Percentiles rank a stretch among this genome's conserved stretches.
Conservation (phyloP, 2,797 vertebrate species). For the Sebastes iracundus region DNA sequence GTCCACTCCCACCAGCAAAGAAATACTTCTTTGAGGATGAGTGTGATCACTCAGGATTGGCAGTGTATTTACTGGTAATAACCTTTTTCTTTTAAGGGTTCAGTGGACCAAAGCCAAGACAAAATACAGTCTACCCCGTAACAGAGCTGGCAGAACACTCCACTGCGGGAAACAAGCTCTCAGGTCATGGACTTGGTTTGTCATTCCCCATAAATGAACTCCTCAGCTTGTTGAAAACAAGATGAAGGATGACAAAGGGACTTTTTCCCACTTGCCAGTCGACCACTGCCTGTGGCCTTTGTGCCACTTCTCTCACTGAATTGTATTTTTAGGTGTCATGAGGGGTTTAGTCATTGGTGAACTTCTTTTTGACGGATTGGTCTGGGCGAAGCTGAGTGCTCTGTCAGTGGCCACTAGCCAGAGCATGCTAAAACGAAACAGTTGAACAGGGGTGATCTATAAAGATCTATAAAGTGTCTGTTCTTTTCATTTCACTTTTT, state of each 20-base stretch:
- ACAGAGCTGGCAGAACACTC: slow-evolving; percentile 29
- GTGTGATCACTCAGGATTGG: neutral
- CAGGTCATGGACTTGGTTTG: slow-evolving; percentile 42
- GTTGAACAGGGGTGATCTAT: neutral
- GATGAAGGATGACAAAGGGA: slow-evolving; percentile 52
- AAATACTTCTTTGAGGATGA: neutral
- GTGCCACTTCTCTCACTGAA: neutral
- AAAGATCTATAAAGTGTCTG: neutral
- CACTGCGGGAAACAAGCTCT: slow-evolving; percentile 30
- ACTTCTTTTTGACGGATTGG: neutral
- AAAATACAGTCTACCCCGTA: slow-evolving; percentile 11
- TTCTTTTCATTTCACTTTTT: neutral
- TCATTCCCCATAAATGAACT: slow-evolving; percentile 47
- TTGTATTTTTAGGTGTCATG: slow-evolving; percentile 35
- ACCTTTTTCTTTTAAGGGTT: slow-evolving; percentile 30
- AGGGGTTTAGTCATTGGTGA: slow-evolving; percentile 18
- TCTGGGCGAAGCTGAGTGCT: neutral
- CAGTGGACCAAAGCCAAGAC: slow-evolving; percentile 43
- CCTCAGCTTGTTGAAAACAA: slow-evolving; percentile 30
- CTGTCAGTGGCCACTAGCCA: neutral
- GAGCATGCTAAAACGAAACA: neutral
- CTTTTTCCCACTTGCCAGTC: slow-evolving; percentile 16
- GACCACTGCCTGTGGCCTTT: slow-evolving; percentile 3
- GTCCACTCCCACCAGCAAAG: neutral
- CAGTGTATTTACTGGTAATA: slow-evolving; percentile 27